Evolutionary conservation across 2,797 vertebrate genomes (phyloP).

Genomic region (Tokudaia tokunoshimensis): DNA sequence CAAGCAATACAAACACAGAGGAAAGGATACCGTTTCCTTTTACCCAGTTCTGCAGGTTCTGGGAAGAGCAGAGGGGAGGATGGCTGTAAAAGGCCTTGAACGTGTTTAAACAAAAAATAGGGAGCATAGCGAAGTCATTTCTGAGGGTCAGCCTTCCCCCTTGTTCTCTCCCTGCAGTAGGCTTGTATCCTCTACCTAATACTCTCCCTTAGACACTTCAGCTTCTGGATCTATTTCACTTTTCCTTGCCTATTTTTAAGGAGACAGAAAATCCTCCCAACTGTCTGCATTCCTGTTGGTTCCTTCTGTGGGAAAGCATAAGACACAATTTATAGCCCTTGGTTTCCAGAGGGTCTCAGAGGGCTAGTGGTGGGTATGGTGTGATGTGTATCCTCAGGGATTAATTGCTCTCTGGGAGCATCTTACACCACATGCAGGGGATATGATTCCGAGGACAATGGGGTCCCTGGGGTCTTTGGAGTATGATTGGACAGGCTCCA

Average conservation of each 20-base stretch:
- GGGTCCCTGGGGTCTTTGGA: neutral
- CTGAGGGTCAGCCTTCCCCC: slow-evolving; percentile 57
- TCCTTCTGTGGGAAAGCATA: slow-evolving; percentile 7
- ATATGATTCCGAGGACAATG: slow-evolving; percentile 25
- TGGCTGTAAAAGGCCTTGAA: slow-evolving; percentile 48
- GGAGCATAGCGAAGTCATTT: slow-evolving; percentile 51
- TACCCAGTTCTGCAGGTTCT: neutral
- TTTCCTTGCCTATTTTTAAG: slow-evolving; percentile 56
- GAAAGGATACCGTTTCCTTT: slow-evolving; percentile 10
- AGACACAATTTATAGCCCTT: neutral
- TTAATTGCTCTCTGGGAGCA: neutral
- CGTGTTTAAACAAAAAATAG: slow-evolving; percentile 66
- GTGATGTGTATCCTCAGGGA: neutral
- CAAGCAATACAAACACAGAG: neutral
- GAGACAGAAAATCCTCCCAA: slow-evolving; percentile 13
- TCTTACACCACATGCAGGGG: neutral
- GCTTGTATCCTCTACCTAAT: slow-evolving; percentile 70
- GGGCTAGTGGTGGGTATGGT: neutral
- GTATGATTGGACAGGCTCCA: neutral
- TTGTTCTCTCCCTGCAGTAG: slow-evolving; percentile 29
- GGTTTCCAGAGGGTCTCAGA: neutral
- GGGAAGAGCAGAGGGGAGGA: neutral
- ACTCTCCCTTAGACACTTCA: slow-evolving; percentile 73
- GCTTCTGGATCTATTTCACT: slow-evolving; percentile 67
- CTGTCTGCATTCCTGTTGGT: slow-evolving; percentile 34